These are phyloP conservation scores for Murina feae DNA, from an alignment of 2,113 vertebrate genomes.

Conservation along the genomic window DNA sequence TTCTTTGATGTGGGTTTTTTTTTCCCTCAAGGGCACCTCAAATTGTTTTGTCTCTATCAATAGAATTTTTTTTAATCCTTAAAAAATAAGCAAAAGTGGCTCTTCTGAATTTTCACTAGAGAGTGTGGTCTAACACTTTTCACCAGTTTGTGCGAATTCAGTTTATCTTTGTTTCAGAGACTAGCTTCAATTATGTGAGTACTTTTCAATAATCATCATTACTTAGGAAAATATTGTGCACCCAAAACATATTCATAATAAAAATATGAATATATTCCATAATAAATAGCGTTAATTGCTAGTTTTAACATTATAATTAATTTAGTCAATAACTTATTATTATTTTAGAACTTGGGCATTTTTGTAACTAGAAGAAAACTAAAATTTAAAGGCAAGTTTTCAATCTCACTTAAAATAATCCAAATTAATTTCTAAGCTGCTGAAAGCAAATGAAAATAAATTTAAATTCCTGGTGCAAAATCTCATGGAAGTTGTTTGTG, in stretches of 20 bases:
- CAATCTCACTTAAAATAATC: neutral
- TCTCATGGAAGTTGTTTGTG: neutral
- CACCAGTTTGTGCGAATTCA: neutral
- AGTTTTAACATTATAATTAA: neutral
- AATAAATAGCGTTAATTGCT: neutral
- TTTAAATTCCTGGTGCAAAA: neutral
- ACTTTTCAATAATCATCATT: neutral
- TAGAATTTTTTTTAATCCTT: neutral
- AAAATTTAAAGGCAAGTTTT: neutral
- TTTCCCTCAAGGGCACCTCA: neutral
- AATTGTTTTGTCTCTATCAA: neutral
- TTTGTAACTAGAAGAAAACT: slow-evolving; percentile 7
- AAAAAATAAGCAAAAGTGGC: neutral
- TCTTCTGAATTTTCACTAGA: neutral
- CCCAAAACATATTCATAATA: neutral
- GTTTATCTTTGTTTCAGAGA: neutral
- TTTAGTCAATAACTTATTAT: neutral
- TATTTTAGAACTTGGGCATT: neutral
- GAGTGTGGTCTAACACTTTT: neutral
- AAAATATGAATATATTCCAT: neutral
- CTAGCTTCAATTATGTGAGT: neutral
- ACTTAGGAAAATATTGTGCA: neutral
- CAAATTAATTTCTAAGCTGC: neutral
- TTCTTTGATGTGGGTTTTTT: neutral
- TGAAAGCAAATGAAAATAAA: neutral